phyloP scores from a whole-genome alignment of 2,797 vertebrate genomes.

The Acridotheres tristis region DNA sequence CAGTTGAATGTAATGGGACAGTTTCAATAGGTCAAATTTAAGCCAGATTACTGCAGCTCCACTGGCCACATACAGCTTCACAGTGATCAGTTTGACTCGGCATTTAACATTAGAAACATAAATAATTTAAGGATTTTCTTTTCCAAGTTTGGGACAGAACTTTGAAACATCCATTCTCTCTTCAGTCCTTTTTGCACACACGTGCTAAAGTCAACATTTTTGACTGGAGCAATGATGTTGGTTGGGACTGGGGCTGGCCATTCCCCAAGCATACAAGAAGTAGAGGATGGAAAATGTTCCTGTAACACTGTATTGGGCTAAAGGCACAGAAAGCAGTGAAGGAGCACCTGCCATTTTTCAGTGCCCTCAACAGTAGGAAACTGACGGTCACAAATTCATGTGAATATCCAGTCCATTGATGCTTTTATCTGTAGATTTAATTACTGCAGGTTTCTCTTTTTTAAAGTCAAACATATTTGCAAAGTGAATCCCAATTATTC shows the following conservation, averaged over 20 bases:
- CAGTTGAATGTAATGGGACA: neutral
- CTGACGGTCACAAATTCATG: neutral
- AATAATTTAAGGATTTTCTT: constrained; percentile 3
- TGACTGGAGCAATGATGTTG: neutral
- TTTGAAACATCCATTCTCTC: neutral
- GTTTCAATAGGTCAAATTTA: neutral
- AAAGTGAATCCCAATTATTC: neutral
- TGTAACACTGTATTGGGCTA: neutral
- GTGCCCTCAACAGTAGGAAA: neutral
- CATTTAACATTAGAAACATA: neutral
- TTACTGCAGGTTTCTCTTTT: neutral
- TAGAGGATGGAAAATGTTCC: neutral
- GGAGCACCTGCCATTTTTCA: neutral
- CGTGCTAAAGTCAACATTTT: neutral
- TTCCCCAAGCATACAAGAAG: neutral
- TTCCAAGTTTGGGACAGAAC: neutral
- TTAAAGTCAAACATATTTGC: neutral
- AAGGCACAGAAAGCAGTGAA: neutral
- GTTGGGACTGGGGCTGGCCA: neutral
- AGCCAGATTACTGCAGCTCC: neutral
- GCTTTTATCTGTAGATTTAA: neutral
- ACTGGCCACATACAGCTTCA: neutral
- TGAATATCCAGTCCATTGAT: neutral
- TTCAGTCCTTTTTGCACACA: neutral
- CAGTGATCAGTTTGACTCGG: neutral